Conservation (phyloP, 2,888 invertebrate genomes). For the Argyresthia goedartella region DNA sequence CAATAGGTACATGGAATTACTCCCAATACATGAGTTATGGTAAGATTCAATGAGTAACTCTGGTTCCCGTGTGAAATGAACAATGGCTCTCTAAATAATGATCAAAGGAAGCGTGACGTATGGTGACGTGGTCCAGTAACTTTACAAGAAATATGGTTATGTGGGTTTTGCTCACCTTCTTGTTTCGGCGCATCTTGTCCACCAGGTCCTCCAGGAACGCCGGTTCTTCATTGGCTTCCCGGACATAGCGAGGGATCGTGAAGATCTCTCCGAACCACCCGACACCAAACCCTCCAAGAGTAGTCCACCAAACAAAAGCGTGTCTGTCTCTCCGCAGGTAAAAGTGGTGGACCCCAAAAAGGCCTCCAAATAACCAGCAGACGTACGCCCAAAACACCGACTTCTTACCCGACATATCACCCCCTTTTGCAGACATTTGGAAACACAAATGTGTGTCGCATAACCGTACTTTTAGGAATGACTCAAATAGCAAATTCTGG, state of each 20-base stretch:
- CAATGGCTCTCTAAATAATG: too few species aligned
- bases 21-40: too few species aligned
- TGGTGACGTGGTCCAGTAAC: too few species aligned
- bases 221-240: conserved; percentile 83
- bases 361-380: conserved; percentile 89
- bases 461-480: neutral
- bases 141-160: too few species aligned
- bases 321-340: conserved; percentile 91
- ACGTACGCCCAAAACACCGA: conserved; percentile 81
- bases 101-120: too few species aligned
- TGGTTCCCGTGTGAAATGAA: too few species aligned
- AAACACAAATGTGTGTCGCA: neutral
- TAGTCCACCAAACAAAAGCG: conserved; percentile 91
- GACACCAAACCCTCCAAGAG: conserved; percentile 87
- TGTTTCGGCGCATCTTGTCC: conserved; percentile 70
- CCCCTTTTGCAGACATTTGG: conserved; percentile 20
- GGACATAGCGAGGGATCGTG: conserved; percentile 86
- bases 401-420: conserved; percentile 44
- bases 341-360: conserved; percentile 91
- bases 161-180: conserved; percentile 67
- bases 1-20: too few species aligned
- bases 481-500: neutral
- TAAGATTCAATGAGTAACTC: too few species aligned
- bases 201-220: conserved; percentile 75
- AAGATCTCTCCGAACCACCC: conserved; percentile 92